A percentile compares a stretch with the other conserved stretches of the same genome.
Evolutionary conservation across 2,888 invertebrate species (phyloP).

Genomic region (Lycia hirtaria): DNA sequence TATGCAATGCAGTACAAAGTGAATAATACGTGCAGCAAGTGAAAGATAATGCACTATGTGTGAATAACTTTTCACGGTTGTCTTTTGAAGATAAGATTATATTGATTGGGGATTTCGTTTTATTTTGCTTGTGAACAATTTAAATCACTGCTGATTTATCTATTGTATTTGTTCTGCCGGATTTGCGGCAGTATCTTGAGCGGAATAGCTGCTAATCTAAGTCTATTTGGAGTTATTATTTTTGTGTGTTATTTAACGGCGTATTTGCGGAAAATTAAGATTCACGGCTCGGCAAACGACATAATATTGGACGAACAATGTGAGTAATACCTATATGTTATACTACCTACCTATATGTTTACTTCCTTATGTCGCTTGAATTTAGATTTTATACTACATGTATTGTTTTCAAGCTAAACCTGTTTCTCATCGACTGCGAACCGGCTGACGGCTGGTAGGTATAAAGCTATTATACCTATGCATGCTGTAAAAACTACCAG

Average conservation of each 20-base stretch:
- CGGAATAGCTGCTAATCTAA: not conserved
- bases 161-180: slow-evolving; percentile 1
- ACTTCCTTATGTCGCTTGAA: slow-evolving; percentile 8
- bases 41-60: slow-evolving; percentile 19
- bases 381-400: slow-evolving; percentile 13
- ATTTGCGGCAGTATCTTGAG: not conserved
- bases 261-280: slow-evolving; percentile 36
- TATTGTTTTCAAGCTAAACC: slow-evolving; percentile 22
- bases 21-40: slow-evolving; percentile 3
- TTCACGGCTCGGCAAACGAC: slow-evolving; percentile 24
- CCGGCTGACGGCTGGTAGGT: slow-evolving; percentile 10
- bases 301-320: slow-evolving; percentile 28
- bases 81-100: slow-evolving; percentile 47
- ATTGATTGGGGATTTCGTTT: slow-evolving; percentile 51
- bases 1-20: slow-evolving; percentile 10
- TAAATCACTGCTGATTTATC: not conserved
- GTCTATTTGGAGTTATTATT: slow-evolving; percentile 29
- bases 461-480: not conserved
- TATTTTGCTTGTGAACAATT: slow-evolving; percentile 26
- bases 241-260: slow-evolving; percentile 37
- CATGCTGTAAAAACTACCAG: not conserved
- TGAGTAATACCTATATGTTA: slow-evolving; percentile 37
- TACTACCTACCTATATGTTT: slow-evolving; percentile 5
- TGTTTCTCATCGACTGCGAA: slow-evolving; percentile 15
- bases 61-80: slow-evolving; percentile 39